phyloP scores from a whole-genome alignment of 2,888 invertebrate species.

The Calliopum simillimum region DNA sequence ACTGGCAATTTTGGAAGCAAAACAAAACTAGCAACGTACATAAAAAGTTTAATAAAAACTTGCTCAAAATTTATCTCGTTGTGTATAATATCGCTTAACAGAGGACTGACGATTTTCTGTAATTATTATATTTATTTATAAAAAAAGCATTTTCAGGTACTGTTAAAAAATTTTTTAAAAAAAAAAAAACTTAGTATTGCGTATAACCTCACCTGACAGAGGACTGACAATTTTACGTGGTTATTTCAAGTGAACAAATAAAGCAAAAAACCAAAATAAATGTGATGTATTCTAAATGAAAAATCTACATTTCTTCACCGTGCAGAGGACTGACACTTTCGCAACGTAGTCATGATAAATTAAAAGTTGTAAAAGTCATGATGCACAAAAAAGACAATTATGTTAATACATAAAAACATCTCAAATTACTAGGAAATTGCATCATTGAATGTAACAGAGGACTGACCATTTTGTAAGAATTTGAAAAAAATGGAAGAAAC shows the following conservation, averaged over 20 bases:
- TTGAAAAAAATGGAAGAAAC: too few relatives aligned
- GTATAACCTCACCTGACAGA: neutral
- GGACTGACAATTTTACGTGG: neutral
- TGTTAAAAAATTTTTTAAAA: neutral
- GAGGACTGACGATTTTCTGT: neutral
- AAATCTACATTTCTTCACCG: neutral
- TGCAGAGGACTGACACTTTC: neutral
- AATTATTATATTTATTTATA: too few relatives aligned
- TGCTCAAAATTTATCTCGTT: too few relatives aligned
- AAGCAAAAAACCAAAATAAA: too few relatives aligned
- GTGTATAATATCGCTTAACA: neutral
- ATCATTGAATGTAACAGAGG: too few relatives aligned
- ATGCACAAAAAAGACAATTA: too few relatives aligned
- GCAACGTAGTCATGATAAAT: neutral
- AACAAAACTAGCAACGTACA: neutral
- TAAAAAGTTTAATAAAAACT: neutral
- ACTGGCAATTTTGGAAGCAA: too few relatives aligned
- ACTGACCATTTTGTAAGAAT: too few relatives aligned
- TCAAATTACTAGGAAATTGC: too few relatives aligned
- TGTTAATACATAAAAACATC: too few relatives aligned
- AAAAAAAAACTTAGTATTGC: neutral
- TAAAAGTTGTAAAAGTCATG: too few relatives aligned
- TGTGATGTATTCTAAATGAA: neutral
- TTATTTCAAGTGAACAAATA: neutral
- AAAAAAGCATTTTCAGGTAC: too few relatives aligned